A percentile compares a stretch with the other conserved stretches of the same genome.
Conservation (phyloP, 2,797 vertebrate genomes). For the Lycodopsis pacificus region DNA sequence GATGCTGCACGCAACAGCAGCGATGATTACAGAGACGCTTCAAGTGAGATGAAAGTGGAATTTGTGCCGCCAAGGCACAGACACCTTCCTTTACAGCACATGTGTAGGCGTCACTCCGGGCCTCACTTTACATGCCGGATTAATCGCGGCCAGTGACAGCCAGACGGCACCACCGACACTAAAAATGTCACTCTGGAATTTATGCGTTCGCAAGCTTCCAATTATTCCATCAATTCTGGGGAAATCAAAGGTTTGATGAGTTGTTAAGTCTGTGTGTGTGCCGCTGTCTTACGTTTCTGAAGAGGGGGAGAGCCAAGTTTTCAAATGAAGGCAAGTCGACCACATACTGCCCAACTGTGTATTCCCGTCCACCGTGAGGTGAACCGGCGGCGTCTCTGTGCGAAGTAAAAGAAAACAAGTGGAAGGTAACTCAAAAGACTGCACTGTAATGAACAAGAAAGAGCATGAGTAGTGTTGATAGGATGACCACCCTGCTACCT, state of each 20-base stretch:
- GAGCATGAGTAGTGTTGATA: slow-evolving; percentile 4
- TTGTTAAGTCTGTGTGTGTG: slow-evolving; percentile 40
- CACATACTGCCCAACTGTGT: slow-evolving; percentile 92
- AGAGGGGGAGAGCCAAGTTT: slow-evolving; percentile 89
- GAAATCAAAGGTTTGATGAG: slow-evolving; percentile 70
- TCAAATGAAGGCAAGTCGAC: slow-evolving; percentile 94
- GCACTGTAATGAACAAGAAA: slow-evolving; percentile 32
- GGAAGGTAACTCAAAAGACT: slow-evolving; percentile 27
- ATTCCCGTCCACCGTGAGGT: slow-evolving; percentile 78
- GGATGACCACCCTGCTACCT: slow-evolving; percentile 82
- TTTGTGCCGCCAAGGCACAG: slow-evolving; percentile 30
- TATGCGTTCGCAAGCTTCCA: slow-evolving; percentile 68
- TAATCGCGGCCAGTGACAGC: slow-evolving; percentile 78
- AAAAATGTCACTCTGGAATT: slow-evolving; percentile 79
- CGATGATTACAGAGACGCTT: slow-evolving; percentile 53
- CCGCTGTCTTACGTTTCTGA: slow-evolving; percentile 88
- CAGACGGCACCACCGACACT: slow-evolving; percentile 79
- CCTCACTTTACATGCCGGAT: slow-evolving; percentile 74
- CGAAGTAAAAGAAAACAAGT: slow-evolving; percentile 12
- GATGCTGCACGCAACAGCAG: slow-evolving; percentile 22
- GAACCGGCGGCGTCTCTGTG: slow-evolving; percentile 72
- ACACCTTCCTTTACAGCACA: slow-evolving; percentile 60
- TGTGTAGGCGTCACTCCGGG: slow-evolving; percentile 67
- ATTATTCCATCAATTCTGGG: slow-evolving; percentile 75
- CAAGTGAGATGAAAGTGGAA: slow-evolving; percentile 68